Conservation (phyloP, 2,797 vertebrate species). For the Heterohyrax brucei region DNA sequence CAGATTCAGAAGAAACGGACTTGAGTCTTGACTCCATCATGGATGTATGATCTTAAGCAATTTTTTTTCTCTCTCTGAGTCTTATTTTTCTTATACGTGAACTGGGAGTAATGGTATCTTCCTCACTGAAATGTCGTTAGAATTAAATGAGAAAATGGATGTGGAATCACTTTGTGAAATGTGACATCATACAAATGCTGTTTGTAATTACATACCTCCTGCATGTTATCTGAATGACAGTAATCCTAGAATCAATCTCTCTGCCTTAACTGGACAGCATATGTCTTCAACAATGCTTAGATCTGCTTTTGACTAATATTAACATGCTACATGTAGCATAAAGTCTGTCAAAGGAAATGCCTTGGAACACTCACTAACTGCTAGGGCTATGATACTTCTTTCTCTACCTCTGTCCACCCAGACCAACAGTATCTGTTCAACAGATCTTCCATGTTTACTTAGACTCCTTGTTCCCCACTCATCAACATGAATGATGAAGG, state of each 20-base stretch:
- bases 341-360: slow-evolving; percentile 16
- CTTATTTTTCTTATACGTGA: slow-evolving; percentile 56
- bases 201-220: slow-evolving; percentile 27
- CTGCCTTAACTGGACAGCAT: not conserved
- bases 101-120: slow-evolving; percentile 43
- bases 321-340: not conserved
- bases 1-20: slow-evolving; percentile 53
- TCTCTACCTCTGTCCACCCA: slow-evolving; percentile 1
- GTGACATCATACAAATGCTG: slow-evolving; percentile 45
- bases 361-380: slow-evolving; percentile 40
- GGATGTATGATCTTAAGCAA: slow-evolving; percentile 1
- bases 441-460: not conserved
- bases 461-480: not conserved
- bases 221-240: not conserved
- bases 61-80: not conserved
- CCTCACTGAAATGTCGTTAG: slow-evolving; percentile 42
- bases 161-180: slow-evolving; percentile 70
- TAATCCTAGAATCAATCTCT: slow-evolving; percentile 43
- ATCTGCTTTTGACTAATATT: slow-evolving; percentile 33
- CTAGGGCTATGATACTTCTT: slow-evolving; percentile 23
- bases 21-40: not conserved
- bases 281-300: slow-evolving; percentile 31
- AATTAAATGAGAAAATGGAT: slow-evolving; percentile 67
- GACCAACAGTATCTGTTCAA: slow-evolving; percentile 1
- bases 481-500: slow-evolving; percentile 33